Conservation (phyloP, 2,888 invertebrate species). For the Chorisops tibialis region DNA sequence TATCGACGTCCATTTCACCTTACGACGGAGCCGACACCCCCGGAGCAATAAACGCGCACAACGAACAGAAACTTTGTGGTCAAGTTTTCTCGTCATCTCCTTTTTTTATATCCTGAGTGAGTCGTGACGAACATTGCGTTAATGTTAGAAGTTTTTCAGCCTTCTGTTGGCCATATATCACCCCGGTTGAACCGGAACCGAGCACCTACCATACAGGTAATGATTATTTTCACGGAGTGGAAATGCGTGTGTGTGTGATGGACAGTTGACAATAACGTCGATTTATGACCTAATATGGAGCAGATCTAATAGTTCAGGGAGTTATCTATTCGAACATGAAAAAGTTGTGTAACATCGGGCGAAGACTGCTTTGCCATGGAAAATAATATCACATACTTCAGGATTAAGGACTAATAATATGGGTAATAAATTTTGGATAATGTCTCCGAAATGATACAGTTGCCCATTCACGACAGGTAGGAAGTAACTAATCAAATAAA, state of each 20-base stretch:
- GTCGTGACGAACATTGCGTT: neutral
- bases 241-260: too few relatives aligned
- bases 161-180: too few relatives aligned
- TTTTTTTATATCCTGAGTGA: neutral
- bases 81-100: neutral
- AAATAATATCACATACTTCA: too few relatives aligned
- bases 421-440: too few relatives aligned
- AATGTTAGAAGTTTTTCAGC: neutral
- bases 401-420: too few relatives aligned
- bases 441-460: too few relatives aligned
- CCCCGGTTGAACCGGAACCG: too few relatives aligned
- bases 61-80: neutral
- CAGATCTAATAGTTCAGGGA: neutral
- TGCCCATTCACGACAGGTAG: too few relatives aligned
- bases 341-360: neutral
- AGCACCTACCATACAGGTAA: too few relatives aligned
- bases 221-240: too few relatives aligned
- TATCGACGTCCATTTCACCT: neutral
- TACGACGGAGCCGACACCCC: constrained; percentile 5
- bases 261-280: neutral
- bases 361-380: too few relatives aligned
- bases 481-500: too few relatives aligned
- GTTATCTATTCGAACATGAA: neutral
- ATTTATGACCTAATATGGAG: constrained; percentile 17
- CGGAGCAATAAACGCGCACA: constrained; percentile 10